A percentile compares a stretch with the other conserved stretches of the same genome.
phyloP scores from a whole-genome alignment of 2,113 vertebrate species.

The Sardina pilchardus region DNA sequence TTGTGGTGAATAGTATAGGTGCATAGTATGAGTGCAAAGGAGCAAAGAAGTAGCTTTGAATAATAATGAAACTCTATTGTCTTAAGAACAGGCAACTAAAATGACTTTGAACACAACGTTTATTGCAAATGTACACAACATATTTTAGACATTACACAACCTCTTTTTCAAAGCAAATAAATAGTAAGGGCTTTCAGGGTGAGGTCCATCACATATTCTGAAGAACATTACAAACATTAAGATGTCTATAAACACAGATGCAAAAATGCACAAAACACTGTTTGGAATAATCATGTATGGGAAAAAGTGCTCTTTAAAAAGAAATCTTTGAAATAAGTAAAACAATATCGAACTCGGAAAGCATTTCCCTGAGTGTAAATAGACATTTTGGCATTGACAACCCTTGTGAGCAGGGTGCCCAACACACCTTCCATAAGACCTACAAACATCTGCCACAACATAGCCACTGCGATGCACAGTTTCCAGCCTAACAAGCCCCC shows the following conservation, averaged over 20 bases:
- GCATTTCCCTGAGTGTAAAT: neutral
- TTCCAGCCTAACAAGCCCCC: too few species aligned
- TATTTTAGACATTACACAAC: neutral
- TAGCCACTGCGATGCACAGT: neutral
- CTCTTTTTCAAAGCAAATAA: conserved; percentile 2
- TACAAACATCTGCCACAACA: neutral
- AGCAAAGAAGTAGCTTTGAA: too few species aligned
- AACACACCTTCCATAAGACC: neutral
- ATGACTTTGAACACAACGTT: neutral
- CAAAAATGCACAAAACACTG: neutral
- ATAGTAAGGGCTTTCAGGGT: neutral
- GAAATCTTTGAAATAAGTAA: neutral
- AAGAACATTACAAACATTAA: neutral
- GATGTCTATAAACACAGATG: neutral
- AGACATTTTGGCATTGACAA: neutral
- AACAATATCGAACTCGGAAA: neutral
- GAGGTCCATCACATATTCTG: neutral
- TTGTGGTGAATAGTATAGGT: neutral
- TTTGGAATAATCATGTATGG: neutral
- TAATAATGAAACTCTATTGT: neutral
- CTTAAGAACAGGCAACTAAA: neutral
- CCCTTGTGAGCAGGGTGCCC: neutral
- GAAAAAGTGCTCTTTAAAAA: neutral
- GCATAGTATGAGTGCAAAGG: neutral
- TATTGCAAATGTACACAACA: neutral